Conservation (phyloP, 2,797 vertebrate genomes). For the Melopsittacus undulatus region DNA sequence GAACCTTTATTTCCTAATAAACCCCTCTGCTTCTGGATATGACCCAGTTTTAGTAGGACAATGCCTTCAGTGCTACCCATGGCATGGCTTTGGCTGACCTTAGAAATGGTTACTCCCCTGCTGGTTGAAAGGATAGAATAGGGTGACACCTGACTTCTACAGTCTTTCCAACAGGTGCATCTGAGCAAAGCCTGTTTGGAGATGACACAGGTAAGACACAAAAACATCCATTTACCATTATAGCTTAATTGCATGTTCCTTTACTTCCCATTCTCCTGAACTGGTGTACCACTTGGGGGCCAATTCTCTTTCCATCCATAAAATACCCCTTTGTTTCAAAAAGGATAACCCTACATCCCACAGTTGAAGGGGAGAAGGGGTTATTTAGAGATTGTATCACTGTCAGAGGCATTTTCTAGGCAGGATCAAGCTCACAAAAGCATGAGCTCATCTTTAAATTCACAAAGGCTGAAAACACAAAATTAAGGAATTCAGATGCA, state of each 20-base stretch:
- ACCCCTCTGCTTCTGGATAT: background rate
- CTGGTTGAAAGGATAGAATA: background rate
- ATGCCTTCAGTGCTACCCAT: rapidly evolving
- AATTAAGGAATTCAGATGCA: background rate
- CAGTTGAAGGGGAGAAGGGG: background rate
- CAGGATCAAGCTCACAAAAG: background rate
- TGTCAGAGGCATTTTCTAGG: background rate
- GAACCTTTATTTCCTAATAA: background rate
- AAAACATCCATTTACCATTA: constrained; percentile 61
- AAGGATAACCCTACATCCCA: background rate
- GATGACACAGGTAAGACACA: constrained; percentile 34
- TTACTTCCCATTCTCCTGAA: background rate
- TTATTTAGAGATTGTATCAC: constrained; percentile 46
- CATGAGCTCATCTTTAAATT: background rate
- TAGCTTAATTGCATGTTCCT: constrained; percentile 26
- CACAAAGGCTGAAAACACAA: background rate
- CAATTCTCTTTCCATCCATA: constrained; percentile 27
- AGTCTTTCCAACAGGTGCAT: constrained; percentile 17
- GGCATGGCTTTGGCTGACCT: background rate
- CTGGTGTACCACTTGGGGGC: background rate
- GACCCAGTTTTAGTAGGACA: background rate
- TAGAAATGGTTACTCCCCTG: background rate
- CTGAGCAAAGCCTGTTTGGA: constrained; percentile 47
- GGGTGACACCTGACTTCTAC: background rate
- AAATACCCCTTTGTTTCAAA: constrained; percentile 56